Conservation (phyloP, 2,888 invertebrate genomes). For the Pinctada fucata region DNA sequence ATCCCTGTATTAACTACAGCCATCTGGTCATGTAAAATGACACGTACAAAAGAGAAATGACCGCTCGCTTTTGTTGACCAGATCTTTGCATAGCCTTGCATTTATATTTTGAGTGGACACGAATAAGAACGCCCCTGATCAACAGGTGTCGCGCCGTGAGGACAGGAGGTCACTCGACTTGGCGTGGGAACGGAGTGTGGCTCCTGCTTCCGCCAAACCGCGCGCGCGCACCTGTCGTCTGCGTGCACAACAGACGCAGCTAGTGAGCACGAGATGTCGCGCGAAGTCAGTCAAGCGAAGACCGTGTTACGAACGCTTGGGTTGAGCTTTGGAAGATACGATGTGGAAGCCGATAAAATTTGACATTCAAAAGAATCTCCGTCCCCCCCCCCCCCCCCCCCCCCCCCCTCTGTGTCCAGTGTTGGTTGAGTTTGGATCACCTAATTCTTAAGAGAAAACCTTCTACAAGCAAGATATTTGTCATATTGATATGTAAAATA, state of each 20-base stretch:
- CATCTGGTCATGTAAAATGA: neutral
- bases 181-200: slow-evolving; percentile 42
- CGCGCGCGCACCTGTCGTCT: slow-evolving; percentile 36
- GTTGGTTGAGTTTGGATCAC: too few relatives aligned
- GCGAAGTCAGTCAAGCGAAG: slow-evolving; percentile 11
- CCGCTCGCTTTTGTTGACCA: neutral
- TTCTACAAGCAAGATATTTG: too few relatives aligned
- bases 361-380: too few relatives aligned
- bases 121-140: neutral
- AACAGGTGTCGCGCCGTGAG: slow-evolving; percentile 16
- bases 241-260: neutral
- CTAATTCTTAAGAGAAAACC: too few relatives aligned
- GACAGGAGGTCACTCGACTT: slow-evolving; percentile 25
- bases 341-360: too few relatives aligned
- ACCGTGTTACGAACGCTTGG: too few relatives aligned
- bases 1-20: neutral
- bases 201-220: slow-evolving; percentile 3
- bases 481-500: too few relatives aligned
- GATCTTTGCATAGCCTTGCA: neutral
- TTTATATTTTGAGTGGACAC: neutral
- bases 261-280: slow-evolving; percentile 6
- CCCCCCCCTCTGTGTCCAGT: too few relatives aligned
- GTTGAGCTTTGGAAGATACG: too few relatives aligned
- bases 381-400: too few relatives aligned
- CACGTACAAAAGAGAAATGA: neutral